Percentiles rank a stretch among this genome's conserved stretches.
Conservation (phyloP, 2,797 vertebrate species). For the Borostomias antarcticus region DNA sequence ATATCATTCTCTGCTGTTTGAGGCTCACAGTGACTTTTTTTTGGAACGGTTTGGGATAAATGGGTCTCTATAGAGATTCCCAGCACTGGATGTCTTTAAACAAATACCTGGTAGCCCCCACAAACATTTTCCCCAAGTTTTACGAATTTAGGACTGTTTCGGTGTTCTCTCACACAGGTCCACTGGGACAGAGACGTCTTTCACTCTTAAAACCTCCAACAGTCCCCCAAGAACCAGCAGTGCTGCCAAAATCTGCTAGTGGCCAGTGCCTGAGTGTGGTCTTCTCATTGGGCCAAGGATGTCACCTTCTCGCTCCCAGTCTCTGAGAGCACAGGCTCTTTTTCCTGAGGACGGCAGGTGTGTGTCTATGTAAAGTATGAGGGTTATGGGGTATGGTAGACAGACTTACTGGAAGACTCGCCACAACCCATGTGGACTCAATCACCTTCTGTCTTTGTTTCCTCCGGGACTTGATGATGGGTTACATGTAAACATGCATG, state of each 20-base stretch:
- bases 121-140: conserved; percentile 50
- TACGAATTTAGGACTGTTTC: conserved; percentile 50
- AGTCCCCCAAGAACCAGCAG: conserved; percentile 54
- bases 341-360: conserved; percentile 39
- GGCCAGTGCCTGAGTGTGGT: conserved; percentile 59
- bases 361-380: conserved; percentile 50
- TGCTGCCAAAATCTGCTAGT: conserved; percentile 33
- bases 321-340: conserved; percentile 38
- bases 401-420: conserved; percentile 53
- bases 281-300: conserved; percentile 62
- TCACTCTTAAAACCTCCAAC: conserved; percentile 51
- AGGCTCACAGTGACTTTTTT: conserved; percentile 39
- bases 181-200: conserved; percentile 66
- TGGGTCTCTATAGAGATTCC: conserved; percentile 53
- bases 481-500: not conserved
- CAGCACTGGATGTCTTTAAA: conserved; percentile 60
- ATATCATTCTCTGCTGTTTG: conserved; percentile 51
- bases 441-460: no score
- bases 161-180: conserved; percentile 48
- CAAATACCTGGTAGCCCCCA: conserved; percentile 39
- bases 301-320: conserved; percentile 64
- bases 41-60: conserved; percentile 43
- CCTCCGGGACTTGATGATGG: no score
- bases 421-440: conserved; percentile 24
- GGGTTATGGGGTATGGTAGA: conserved; percentile 38